Base-by-base conservation (phyloP, 2,797 vertebrate genomes). In the Trachops cirrhosus region DNA sequence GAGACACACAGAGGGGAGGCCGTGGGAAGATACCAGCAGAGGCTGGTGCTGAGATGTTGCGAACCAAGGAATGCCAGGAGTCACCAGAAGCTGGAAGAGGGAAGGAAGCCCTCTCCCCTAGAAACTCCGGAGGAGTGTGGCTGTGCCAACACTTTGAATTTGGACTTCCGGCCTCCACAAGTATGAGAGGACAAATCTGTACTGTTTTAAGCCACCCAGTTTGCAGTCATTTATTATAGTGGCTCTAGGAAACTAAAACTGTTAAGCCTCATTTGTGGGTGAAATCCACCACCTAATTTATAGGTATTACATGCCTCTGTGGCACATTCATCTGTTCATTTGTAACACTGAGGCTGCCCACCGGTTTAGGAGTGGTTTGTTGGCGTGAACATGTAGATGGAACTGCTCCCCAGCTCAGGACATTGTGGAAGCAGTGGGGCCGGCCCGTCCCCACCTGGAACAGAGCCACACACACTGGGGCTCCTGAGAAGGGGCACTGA, bases 391-490 rank as follows among this genome's bases (percentile, higher is more conserved):
- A 52, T 1, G 5, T 5, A 11, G 34, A 21, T n/a, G 2, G 15
- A n/a, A 32, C 5, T 0, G 0, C 4, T 70, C 41, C 50, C 52
- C 3, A 7, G 59, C 50, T 44, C 52, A 21, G 52, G 0, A 11
- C 84, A 19, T 15, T 4, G 29, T 18, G 32, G 70, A 32, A 70
- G 50, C 41, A 46, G 26, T 75, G 52, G 41, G 62, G 7, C 1
- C 32, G 6, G 29, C 78, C 29, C 1, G 0, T 22, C 4, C 50
- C 52, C 14, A 2, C 62, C 52, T 78, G 32, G 68, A 86, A 39
- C n/a, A 39, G n/a, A 41, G 44, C 46, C 67, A 64, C 73, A 24
- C 64, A 5, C 1, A 0, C 34, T 1, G 11, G 16, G 62, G 22
- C 18, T 9, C 16, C 24, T 77, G 14, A 50, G 34, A 77, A 64